These are phyloP conservation scores for Lomographa bimaculata DNA, from an alignment of 2,888 invertebrate species.

Conservation along the genomic window DNA sequence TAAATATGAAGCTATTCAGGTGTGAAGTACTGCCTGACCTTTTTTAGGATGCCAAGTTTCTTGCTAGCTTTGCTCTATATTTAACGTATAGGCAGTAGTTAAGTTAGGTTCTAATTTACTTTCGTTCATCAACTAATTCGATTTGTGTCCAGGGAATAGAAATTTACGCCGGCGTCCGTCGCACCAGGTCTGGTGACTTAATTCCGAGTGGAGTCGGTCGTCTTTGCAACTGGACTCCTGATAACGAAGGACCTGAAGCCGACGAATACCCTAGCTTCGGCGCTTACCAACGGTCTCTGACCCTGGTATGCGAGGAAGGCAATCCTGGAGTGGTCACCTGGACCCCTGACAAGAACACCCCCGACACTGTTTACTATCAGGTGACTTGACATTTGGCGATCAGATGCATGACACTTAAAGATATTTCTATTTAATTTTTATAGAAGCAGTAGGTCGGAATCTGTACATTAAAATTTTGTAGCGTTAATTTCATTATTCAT, in stretches of 20 bases:
- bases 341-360: constrained; percentile 93
- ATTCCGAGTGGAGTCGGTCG: constrained; percentile 92
- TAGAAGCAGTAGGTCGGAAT: no score
- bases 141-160: constrained; percentile 90
- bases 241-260: constrained; percentile 87
- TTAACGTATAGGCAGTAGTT: no score
- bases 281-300: constrained; percentile 93
- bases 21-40: no score
- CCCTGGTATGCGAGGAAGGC: constrained; percentile 92
- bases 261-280: constrained; percentile 95
- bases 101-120: no score
- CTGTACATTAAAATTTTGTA: no score
- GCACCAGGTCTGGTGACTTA: constrained; percentile 86
- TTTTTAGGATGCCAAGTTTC: no score
- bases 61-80: no score
- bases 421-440: no score
- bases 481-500: constrained; percentile 7
- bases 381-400: constrained; percentile 66
- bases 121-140: no score
- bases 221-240: constrained; percentile 94
- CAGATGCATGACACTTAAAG: constrained; percentile 10
- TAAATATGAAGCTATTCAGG: no score
- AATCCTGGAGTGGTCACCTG: constrained; percentile 93
- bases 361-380: constrained; percentile 96
- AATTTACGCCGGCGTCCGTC: constrained; percentile 92